These are phyloP conservation scores for Taxidea taxus DNA, from an alignment of 2,113 vertebrate species.

Conservation along the genomic window DNA sequence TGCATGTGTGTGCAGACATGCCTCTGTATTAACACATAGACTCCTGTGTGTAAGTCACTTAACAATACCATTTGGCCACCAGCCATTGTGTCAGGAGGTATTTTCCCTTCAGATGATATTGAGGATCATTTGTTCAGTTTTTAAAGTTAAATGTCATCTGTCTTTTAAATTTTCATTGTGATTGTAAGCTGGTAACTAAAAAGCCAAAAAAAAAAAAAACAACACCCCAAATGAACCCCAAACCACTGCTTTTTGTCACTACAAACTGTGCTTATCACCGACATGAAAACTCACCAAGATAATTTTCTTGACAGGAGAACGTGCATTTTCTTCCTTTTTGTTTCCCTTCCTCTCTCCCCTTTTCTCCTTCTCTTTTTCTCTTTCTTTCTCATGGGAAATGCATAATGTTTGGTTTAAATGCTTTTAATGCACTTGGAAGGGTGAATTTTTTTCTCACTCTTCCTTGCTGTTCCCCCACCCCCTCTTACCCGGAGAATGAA, in stretches of 20 bases:
- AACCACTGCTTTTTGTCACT: background rate
- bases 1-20: rapidly evolving
- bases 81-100: background rate
- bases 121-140: background rate
- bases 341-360: background rate
- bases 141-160: background rate
- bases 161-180: background rate
- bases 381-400: background rate
- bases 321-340: background rate
- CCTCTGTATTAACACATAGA: background rate
- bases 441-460: background rate
- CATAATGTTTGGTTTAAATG: background rate
- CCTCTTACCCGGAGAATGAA: background rate
- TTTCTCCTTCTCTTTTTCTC: background rate
- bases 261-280: background rate
- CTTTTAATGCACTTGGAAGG: background rate
- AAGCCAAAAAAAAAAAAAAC: background rate
- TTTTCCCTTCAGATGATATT: background rate
- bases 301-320: background rate
- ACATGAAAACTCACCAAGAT: background rate
- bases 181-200: background rate
- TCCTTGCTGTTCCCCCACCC: background rate
- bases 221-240: background rate
- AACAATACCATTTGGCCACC: background rate
- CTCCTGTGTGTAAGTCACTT: background rate